Evolutionary conservation across 2,888 invertebrate genomes (phyloP), one percentile per base, ranked within the genome.

Genomic region (Eustalomyia histrio): DNA sequence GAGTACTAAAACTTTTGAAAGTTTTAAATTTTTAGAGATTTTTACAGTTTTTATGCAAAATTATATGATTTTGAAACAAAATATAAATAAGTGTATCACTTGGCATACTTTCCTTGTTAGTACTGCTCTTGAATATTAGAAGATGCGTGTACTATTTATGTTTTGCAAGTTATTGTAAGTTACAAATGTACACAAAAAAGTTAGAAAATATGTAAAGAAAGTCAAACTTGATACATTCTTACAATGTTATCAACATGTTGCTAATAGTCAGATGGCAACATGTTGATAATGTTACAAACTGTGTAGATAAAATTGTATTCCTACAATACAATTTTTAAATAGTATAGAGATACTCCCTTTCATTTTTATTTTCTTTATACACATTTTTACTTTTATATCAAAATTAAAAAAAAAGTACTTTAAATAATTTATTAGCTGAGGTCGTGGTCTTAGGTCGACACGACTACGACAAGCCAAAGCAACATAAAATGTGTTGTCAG

Each of bases 351-450:
- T 33, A 33, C 12, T 21, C 7, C 24, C 7, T 17, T 35, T 60
- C 24, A 17, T 2, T 35, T 35, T 12, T 55, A 18, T 58, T 12
- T 18, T 53, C 43, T n/a, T 21, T 21, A 16, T 17, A 12, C 1
- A 53, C 9, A 16, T 14, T 18, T 29, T 50, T 35, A 47, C 35
- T 29, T 55, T n/a, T 16, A 21, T 21, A n/a, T 14, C 24, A n/a
- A 53, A 52, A 39, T 17, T 7, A 43, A 39, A 63, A 52, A 53
- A 24, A 18, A 67, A 17, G 53, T 55, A 68, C 52, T 61, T 35
- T 68, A 78, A 67, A 63, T 73, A 73, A 73, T 78, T 78, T 78
- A 78, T 73, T 78, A 68, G 29, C 78, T 72, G 8, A 73, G 72
- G 73, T 79, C 73, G 72, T 73, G 76, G 71, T 79, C 57, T 79